phyloP scores from a whole-genome alignment of 2,113 vertebrate species.

The Zosterops hypoxanthus region DNA sequence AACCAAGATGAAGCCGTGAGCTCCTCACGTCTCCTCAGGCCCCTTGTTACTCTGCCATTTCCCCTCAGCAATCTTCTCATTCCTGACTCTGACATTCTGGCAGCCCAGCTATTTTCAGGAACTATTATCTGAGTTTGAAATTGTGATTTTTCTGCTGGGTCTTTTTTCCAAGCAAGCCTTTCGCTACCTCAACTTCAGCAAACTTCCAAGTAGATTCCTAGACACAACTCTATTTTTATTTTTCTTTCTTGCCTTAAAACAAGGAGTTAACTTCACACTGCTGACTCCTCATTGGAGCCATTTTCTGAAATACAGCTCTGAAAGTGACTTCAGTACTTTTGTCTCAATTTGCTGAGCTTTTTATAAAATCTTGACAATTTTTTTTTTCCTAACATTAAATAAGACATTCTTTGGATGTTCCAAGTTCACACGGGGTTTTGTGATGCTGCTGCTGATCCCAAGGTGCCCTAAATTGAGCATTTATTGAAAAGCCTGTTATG shows the following conservation, averaged over 20 bases:
- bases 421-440: not conserved
- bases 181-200: not conserved
- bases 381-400: not conserved
- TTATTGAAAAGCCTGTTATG: not conserved
- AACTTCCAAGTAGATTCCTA: not conserved
- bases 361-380: not conserved
- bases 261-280: not conserved
- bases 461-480: not conserved
- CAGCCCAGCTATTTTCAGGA: conserved; percentile 34
- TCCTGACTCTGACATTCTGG: conserved; percentile 11
- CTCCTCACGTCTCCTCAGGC: conserved; percentile 43
- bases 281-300: not conserved
- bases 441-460: not conserved
- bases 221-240: not conserved
- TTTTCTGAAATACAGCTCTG: not conserved
- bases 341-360: conserved; percentile 8
- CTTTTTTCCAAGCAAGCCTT: not conserved
- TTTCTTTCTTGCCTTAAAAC: not conserved
- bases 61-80: conserved; percentile 17
- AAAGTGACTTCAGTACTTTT: not conserved
- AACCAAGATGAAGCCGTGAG: conserved; percentile 9
- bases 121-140: conserved; percentile 40
- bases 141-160: not conserved
- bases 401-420: not conserved
- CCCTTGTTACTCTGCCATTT: conserved; percentile 42